phyloP scores from a whole-genome alignment of 92 coral and sea anemone genomes.

The Zoanthus sansibaricus region DNA sequence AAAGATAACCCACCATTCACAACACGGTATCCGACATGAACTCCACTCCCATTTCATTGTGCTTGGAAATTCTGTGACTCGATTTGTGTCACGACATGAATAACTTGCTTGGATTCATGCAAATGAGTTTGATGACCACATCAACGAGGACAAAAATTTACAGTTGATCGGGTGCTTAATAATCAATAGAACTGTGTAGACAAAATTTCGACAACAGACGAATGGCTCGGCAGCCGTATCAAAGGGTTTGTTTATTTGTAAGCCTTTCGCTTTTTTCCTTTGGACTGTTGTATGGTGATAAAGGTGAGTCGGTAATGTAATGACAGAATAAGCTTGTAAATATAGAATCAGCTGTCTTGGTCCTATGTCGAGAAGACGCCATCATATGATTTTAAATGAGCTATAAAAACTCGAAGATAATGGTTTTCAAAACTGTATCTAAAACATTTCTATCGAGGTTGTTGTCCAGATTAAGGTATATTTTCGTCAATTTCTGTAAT shows the following conservation, averaged over 20 bases:
- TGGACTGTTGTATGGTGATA: constrained; percentile 5
- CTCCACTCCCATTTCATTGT: constrained; percentile 14
- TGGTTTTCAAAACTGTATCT: too few species aligned
- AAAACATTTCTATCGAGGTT: too few species aligned
- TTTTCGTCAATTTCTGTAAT: too few species aligned
- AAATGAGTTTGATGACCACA: neutral
- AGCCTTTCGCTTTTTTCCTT: neutral
- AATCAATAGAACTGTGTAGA: constrained; percentile 23
- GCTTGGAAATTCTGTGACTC: constrained; percentile 25
- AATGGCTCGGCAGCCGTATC: constrained; percentile 31
- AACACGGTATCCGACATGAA: neutral
- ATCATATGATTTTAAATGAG: neutral
- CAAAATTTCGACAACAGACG: neutral
- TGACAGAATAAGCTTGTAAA: neutral
- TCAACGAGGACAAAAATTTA: constrained; percentile 38
- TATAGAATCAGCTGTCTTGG: neutral
- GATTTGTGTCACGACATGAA: constrained; percentile 45
- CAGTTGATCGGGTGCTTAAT: constrained; percentile 13
- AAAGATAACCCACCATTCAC: constrained; percentile 43
- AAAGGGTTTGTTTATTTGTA: constrained; percentile 6
- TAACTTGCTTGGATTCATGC: constrained; percentile 12
- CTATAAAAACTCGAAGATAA: too few species aligned
- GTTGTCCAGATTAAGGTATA: too few species aligned
- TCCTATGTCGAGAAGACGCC: neutral
- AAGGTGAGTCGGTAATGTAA: constrained; percentile 10